Evolutionary conservation across 2,113 vertebrate species (phyloP).

Genomic region (Caloenas nicobarica): DNA sequence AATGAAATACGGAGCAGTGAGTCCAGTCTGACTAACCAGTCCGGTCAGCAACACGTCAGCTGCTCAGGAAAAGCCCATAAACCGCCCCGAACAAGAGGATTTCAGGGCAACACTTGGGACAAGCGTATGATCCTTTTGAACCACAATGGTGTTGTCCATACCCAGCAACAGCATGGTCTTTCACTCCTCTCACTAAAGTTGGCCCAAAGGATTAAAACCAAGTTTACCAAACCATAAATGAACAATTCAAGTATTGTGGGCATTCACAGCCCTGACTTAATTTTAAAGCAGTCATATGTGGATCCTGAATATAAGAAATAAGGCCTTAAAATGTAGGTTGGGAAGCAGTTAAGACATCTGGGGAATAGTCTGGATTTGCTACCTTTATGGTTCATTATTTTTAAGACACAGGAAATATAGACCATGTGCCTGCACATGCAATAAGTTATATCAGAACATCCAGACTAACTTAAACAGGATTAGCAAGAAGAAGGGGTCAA

Average conservation of each 20-base stretch:
- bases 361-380: neutral
- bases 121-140: neutral
- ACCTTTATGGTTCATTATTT: neutral
- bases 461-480: neutral
- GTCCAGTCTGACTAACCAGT: neutral
- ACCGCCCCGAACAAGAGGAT: neutral
- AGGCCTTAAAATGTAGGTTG: neutral
- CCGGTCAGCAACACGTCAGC: fast-evolving
- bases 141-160: neutral
- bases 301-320: neutral
- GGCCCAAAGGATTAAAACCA: neutral
- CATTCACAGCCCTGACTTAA: neutral
- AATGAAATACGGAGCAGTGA: neutral
- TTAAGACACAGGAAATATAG: neutral
- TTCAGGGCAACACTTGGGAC: neutral
- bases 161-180: neutral
- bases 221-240: neutral
- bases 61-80: neutral
- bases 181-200: neutral
- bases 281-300: neutral
- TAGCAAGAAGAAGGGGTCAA: neutral
- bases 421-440: neutral
- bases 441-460: neutral
- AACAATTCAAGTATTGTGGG: neutral
- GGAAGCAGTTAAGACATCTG: neutral